phyloP scores from a whole-genome alignment of 2,113 vertebrate species.

The Engraulis encrasicolus region DNA sequence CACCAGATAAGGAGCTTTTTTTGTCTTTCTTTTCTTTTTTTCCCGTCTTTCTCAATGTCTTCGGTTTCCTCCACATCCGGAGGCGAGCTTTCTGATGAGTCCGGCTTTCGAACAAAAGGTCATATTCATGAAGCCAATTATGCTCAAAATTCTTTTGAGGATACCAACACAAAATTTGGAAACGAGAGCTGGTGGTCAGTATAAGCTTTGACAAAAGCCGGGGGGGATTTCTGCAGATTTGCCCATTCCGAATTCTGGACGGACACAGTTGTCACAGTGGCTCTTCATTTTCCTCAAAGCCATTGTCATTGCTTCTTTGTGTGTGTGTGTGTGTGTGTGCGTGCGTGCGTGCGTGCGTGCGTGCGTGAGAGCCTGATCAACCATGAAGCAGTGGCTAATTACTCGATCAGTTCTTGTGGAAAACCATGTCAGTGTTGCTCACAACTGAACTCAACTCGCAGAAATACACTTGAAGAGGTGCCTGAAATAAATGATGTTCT shows the following conservation, averaged over 20 bases:
- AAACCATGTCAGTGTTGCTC: not conserved
- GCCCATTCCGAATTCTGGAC: too few relatives aligned
- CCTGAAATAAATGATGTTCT: not conserved
- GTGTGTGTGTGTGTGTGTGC: too few relatives aligned
- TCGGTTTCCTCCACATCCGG: slow-evolving; percentile 58
- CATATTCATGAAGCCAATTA: slow-evolving; percentile 65
- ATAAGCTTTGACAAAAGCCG: too few relatives aligned
- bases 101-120: slow-evolving; percentile 69
- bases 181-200: slow-evolving; percentile 23
- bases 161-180: slow-evolving; percentile 44
- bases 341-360: too few relatives aligned
- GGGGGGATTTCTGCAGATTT: slow-evolving; percentile 35
- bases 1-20: slow-evolving; percentile 60
- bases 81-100: slow-evolving; percentile 59
- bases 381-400: slow-evolving; percentile 2
- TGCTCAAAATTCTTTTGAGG: slow-evolving; percentile 53
- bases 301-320: not conserved
- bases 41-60: slow-evolving; percentile 40
- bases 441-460: not conserved
- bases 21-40: not conserved
- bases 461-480: not conserved
- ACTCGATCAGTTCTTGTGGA: not conserved
- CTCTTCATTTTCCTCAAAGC: not conserved
- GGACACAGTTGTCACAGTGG: not conserved
- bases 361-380: not conserved